phyloP scores from a whole-genome alignment of 2,888 invertebrate genomes.

The Tholera decimalis region DNA sequence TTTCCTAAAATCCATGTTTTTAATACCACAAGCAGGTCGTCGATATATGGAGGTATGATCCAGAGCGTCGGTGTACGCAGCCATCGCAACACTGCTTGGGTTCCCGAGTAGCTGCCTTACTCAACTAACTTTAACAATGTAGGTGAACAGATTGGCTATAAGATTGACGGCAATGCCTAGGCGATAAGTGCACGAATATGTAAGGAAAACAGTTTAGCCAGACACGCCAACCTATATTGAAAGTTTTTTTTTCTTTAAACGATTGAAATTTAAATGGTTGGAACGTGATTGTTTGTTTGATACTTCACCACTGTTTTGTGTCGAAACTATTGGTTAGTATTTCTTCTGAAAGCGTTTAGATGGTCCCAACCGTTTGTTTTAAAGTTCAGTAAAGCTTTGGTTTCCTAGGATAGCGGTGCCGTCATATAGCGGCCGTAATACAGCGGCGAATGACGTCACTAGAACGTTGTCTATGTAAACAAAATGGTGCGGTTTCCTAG shows the following conservation, averaged over 20 bases:
- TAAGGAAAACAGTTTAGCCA: constrained; percentile 79
- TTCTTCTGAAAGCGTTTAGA: constrained; percentile 9
- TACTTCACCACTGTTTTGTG: constrained; percentile 30
- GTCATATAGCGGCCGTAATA: no score
- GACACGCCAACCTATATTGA: constrained; percentile 83
- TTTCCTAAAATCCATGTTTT: not conserved
- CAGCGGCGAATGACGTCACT: no score
- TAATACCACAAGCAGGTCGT: constrained; percentile 89
- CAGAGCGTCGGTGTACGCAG: constrained; percentile 80
- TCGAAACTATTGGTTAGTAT: constrained; percentile 9
- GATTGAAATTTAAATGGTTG: constrained; percentile 79
- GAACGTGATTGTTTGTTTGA: constrained; percentile 35
- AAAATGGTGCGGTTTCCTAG: no score
- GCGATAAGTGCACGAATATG: constrained; percentile 78
- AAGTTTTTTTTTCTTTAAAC: constrained; percentile 69
- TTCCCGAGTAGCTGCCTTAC: constrained; percentile 47
- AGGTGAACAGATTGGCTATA: constrained; percentile 69
- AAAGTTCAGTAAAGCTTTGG: constrained; percentile 20
- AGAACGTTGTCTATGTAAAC: no score
- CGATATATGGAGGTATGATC: constrained; percentile 93
- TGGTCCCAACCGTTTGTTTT: not conserved
- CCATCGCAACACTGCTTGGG: constrained; percentile 71
- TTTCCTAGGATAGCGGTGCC: no score
- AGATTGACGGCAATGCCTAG: constrained; percentile 77
- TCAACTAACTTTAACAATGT: constrained; percentile 67